Evolutionary conservation across 1,140 invertebrate genomes (phyloP).

Genomic region (Drosophila tsacasi): DNA sequence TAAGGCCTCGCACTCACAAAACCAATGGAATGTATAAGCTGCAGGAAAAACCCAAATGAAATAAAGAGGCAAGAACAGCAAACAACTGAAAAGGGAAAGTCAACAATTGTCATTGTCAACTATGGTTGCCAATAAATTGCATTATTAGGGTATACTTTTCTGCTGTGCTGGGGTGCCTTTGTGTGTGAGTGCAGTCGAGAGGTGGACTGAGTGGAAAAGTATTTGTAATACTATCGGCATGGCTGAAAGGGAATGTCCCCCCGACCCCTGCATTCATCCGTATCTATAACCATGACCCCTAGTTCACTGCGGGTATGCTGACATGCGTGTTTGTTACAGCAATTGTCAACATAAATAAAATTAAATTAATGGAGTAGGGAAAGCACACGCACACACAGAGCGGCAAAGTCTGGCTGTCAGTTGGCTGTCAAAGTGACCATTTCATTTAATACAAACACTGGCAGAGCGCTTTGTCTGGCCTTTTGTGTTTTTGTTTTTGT

Average conservation of each 20-base stretch:
- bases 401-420: conserved; percentile 56
- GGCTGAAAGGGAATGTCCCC: conserved; percentile 32
- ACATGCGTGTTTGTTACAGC: conserved; percentile 59
- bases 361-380: conserved; percentile 66
- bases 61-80: conserved; percentile 28
- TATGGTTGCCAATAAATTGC: conserved; percentile 74
- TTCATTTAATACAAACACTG: conserved; percentile 68
- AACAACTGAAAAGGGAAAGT: conserved; percentile 58
- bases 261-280: conserved; percentile 3
- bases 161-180: not conserved
- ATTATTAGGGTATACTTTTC: conserved; percentile 72
- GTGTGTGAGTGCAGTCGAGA: not conserved
- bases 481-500: conserved; percentile 43
- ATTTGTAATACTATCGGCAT: conserved; percentile 69
- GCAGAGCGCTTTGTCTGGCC: conserved; percentile 27
- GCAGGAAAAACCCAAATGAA: conserved; percentile 31
- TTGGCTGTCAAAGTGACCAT: conserved; percentile 79
- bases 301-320: conserved; percentile 29
- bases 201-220: conserved; percentile 47
- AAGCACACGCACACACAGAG: conserved; percentile 20
- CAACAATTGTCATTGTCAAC: conserved; percentile 82
- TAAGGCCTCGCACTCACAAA: not conserved
- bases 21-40: conserved; percentile 36
- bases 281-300: conserved; percentile 30
- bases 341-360: conserved; percentile 84